Evolutionary conservation across 2,113 vertebrate species (phyloP).

Genomic region (Grammomys dolichurus): DNA sequence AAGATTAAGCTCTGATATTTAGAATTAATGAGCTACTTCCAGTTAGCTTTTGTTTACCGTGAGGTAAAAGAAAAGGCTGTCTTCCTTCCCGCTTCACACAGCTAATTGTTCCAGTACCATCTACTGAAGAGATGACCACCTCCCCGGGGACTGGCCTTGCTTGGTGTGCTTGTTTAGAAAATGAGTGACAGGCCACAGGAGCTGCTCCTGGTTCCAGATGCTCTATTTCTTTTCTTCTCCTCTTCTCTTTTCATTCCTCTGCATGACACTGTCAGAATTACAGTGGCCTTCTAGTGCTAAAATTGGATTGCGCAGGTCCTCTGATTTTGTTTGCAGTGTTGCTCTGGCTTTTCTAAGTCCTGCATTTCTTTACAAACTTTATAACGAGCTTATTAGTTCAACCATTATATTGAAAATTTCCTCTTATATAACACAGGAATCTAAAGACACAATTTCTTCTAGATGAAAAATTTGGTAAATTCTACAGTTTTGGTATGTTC

Average conservation of each 20-base stretch:
- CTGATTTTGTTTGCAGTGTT: not conserved
- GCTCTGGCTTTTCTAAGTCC: not conserved
- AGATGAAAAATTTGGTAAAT: not conserved
- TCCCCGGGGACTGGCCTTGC: not conserved
- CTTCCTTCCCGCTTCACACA: not conserved
- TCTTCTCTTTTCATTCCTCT: not conserved
- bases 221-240: not conserved
- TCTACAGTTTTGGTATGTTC: not conserved
- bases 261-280: not conserved
- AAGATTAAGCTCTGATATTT: not conserved
- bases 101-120: not conserved
- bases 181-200: not conserved
- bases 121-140: not conserved
- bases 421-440: not conserved
- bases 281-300: not conserved
- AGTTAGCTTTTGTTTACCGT: not conserved
- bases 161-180: not conserved
- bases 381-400: not conserved
- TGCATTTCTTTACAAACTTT: conserved; percentile 7
- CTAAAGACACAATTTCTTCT: not conserved
- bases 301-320: not conserved
- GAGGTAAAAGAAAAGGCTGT: not conserved
- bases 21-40: not conserved
- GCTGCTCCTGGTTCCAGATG: not conserved
- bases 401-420: not conserved